Conservation (phyloP, 2,113 vertebrate species). For the rat (Rattus norvegicus) region DNA sequence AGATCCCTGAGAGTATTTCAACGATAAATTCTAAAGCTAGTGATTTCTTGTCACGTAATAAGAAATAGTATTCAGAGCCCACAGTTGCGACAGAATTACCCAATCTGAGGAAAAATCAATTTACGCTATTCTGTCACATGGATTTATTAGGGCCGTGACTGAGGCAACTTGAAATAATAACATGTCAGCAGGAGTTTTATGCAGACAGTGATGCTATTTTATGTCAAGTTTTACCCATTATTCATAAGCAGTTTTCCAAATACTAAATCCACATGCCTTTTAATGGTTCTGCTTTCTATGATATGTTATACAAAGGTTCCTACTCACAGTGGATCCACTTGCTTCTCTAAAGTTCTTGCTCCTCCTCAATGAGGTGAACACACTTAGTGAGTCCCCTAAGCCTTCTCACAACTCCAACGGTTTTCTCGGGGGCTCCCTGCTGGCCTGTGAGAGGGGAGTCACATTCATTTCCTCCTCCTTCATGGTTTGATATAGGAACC, state of each 20-base stretch:
- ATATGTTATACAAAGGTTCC: not conserved
- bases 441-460: not conserved
- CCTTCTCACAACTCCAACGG: rapidly evolving
- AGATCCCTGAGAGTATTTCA: not conserved
- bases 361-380: not conserved
- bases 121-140: not conserved
- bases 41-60: not conserved
- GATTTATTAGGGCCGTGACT: not conserved
- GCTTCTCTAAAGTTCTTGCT: not conserved
- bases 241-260: not conserved
- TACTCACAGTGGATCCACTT: not conserved
- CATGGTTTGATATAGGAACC: not conserved
- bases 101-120: not conserved
- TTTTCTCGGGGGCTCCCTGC: not conserved
- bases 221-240: conserved; percentile 22
- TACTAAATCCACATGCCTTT: not conserved
- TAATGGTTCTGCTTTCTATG: not conserved
- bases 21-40: not conserved
- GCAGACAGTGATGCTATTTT: not conserved
- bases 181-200: not conserved
- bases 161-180: not conserved
- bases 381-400: not conserved
- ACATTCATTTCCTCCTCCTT: not conserved
- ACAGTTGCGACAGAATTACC: not conserved
- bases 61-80: not conserved